Base-by-base conservation (phyloP, 2,797 vertebrate genomes). In the Gobio occitaniae region DNA sequence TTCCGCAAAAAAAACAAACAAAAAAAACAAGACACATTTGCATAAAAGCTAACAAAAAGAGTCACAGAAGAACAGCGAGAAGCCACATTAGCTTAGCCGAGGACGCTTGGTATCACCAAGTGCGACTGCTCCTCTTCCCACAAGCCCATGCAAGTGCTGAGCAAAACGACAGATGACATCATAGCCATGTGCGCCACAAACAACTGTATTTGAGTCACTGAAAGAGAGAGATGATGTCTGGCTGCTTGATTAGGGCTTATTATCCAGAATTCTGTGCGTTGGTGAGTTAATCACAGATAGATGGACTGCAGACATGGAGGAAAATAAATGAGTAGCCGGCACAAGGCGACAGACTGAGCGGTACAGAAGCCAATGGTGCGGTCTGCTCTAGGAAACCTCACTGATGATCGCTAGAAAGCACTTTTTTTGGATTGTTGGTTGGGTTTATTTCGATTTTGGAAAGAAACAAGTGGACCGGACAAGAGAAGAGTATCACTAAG, bases 401-500 rank as follows among this genome's bases (percentile, higher is more conserved):
- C 87, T 68, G 77, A 38, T 82, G 79, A 82, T 76, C 25, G 15
- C 79, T 84, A 81, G 47, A 84, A 86, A 89, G 79, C 83, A 84
- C 78, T 82, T 66, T 66, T 82, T 70, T 82, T 29, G 41, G 41
- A 44, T 68, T 38, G 70, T 61, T 82, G 54, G 29, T 59, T 76
- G 77, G 83, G 48, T 78, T 74, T 74, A 47, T 85, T 75, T 72
- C 10, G 56, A 21, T 76, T 84, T 87, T 38, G 77, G 77, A 87
- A 82, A 87, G 74, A 86, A 88, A 88, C 87, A 87, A 87, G 89
- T 88, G 90, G 88, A 88, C 86, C 84, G 89, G 91, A 92, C 86
- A 92, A 88, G 91, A 91, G 89, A 89, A 92, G 93, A 94, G 94
- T 93, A 94, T 95, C 94, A 95, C 93, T 93, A 93, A 94, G 95